These are phyloP conservation scores for Tangara arthus DNA, from an alignment of 2,797 vertebrate genomes.

Conservation along the genomic window DNA sequence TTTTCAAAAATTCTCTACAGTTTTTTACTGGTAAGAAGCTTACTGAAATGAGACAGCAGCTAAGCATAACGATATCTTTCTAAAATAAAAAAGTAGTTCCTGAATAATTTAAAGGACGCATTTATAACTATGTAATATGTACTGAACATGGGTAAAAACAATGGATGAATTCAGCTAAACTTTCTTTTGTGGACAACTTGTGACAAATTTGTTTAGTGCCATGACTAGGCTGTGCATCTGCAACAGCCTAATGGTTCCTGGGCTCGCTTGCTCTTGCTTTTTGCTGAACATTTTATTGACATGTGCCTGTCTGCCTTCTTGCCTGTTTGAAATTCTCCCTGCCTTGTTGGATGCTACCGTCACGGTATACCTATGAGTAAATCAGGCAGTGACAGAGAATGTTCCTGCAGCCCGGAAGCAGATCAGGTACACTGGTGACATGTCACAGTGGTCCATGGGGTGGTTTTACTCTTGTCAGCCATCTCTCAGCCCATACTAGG, in stretches of 20 bases:
- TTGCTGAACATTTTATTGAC: not conserved
- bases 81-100: not conserved
- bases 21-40: not conserved
- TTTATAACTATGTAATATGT: not conserved
- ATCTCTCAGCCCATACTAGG: not conserved
- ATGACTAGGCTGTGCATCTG: not conserved
- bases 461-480: not conserved
- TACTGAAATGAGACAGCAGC: not conserved
- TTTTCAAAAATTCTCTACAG: not conserved
- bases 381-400: not conserved
- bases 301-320: not conserved
- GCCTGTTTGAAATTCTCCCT: not conserved
- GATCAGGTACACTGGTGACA: rapidly evolving
- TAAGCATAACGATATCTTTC: not conserved
- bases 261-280: not conserved
- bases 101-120: not conserved
- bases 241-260: not conserved
- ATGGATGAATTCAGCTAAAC: not conserved
- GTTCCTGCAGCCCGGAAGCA: not conserved
- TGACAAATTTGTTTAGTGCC: not conserved
- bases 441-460: not conserved
- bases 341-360: not conserved
- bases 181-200: not conserved
- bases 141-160: not conserved
- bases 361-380: rapidly evolving